These are phyloP conservation scores for Eriosoma lanigerum DNA, from an alignment of 1,140 invertebrate species.

Conservation along the genomic window DNA sequence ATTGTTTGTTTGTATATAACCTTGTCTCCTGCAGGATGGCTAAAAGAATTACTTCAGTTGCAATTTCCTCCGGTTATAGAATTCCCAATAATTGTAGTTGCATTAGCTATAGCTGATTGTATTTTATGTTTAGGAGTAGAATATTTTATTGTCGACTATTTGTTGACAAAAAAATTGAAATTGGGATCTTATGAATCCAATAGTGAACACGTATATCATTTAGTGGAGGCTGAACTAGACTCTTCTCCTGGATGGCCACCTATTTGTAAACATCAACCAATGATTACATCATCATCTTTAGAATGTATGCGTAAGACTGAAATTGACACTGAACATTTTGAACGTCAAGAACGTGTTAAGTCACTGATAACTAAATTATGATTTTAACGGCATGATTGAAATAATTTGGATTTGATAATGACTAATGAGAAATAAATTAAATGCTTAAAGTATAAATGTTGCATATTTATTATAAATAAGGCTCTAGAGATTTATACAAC, in stretches of 20 bases:
- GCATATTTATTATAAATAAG: not conserved
- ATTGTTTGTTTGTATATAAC: constrained; percentile 55
- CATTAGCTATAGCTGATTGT: constrained; percentile 54
- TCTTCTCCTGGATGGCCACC: constrained; percentile 45
- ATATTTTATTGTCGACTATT: constrained; percentile 55
- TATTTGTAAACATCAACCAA: constrained; percentile 46
- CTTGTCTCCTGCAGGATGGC: constrained; percentile 53
- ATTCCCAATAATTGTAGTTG: constrained; percentile 54
- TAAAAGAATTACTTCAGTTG: constrained; percentile 55
- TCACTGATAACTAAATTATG: constrained; percentile 27
- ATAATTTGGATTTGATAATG: not conserved
- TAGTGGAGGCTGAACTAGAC: constrained; percentile 9
- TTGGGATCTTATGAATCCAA: constrained; percentile 17
- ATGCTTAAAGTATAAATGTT: constrained; percentile 6
- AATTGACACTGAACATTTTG: constrained; percentile 42
- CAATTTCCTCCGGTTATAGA: constrained; percentile 53
- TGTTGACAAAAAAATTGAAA: constrained; percentile 52
- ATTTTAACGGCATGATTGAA: not conserved
- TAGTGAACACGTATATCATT: constrained; percentile 19
- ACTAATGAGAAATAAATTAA: not conserved
- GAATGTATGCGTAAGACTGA: constrained; percentile 49
- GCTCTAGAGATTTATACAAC: not conserved
- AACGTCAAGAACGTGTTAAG: constrained; percentile 40
- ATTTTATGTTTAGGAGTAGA: constrained; percentile 55
- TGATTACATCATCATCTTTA: constrained; percentile 39